Conservation (phyloP, 2,113 vertebrate genomes). For the Aspiorhynchus laticeps region DNA sequence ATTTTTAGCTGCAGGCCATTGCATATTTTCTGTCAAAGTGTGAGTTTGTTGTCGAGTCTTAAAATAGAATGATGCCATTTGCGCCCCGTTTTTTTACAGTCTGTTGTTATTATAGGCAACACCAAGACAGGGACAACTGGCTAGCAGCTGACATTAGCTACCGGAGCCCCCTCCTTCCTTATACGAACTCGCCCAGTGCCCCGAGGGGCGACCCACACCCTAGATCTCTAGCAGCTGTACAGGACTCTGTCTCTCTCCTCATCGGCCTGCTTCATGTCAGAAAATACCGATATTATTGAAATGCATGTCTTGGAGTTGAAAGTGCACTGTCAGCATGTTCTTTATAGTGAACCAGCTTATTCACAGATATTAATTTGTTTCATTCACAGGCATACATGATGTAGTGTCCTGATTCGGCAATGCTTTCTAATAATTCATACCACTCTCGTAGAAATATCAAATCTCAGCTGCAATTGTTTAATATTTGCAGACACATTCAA, state of each 20-base stretch:
- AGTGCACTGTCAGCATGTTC: not conserved
- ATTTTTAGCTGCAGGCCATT: slow-evolving; percentile 18
- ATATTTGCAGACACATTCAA: not conserved
- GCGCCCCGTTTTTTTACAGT: not conserved
- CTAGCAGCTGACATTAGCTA: slow-evolving; percentile 52
- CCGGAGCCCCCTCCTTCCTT: not conserved
- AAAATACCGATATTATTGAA: not conserved
- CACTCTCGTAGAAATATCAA: not conserved
- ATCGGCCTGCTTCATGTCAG: not conserved
- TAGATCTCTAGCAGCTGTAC: slow-evolving; percentile 12
- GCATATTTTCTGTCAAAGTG: slow-evolving; percentile 44
- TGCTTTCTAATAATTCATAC: not conserved
- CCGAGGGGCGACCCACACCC: not conserved
- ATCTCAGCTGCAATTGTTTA: not conserved
- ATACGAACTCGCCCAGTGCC: not conserved
- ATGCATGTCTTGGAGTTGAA: not conserved
- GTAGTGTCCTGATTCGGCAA: not conserved
- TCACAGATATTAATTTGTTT: not conserved
- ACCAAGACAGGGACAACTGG: slow-evolving; percentile 38
- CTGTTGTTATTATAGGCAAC: slow-evolving; percentile 49
- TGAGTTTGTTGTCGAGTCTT: slow-evolving; percentile 51
- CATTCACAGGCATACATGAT: not conserved
- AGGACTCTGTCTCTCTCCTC: not conserved
- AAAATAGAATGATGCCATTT: slow-evolving; percentile 56
- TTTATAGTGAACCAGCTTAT: not conserved